Evolutionary conservation across 2,888 invertebrate species (phyloP).

Genomic region (Cyclophora punctaria): DNA sequence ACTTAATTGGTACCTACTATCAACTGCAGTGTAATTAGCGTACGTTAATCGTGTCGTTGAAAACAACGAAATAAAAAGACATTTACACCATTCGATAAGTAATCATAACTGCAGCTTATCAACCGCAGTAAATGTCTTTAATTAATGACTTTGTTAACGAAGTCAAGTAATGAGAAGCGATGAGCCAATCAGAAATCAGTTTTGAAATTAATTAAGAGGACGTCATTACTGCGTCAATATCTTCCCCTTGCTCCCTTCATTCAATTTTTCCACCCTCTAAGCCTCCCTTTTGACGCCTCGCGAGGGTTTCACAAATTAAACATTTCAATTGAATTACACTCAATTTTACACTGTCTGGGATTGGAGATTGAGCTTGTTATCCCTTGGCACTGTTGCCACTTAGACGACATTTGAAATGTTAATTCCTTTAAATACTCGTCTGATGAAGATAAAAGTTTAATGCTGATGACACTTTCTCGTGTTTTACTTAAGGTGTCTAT

Average conservation of each 20-base stretch:
- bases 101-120: too few relatives aligned
- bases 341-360: conserved; percentile 42
- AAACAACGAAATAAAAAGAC: too few relatives aligned
- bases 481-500: too few relatives aligned
- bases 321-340: conserved; percentile 49
- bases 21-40: neutral
- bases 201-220: conserved; percentile 45
- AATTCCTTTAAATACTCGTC: conserved; percentile 2
- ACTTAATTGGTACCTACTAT: neutral
- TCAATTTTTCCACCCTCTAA: conserved; percentile 45
- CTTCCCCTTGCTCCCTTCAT: conserved; percentile 30
- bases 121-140: too few relatives aligned
- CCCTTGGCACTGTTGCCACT: conserved; percentile 22
- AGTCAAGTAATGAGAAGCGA: neutral
- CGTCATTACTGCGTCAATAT: conserved; percentile 43
- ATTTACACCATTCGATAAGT: too few relatives aligned
- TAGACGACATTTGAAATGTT: conserved; percentile 16
- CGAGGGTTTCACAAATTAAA: conserved; percentile 56
- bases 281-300: conserved; percentile 57
- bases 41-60: neutral
- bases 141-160: neutral
- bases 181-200: conserved; percentile 17
- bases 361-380: conserved; percentile 39
- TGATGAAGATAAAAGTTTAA: too few relatives aligned
- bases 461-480: neutral